These are phyloP conservation scores for Paramormyrops hopkinsi DNA, from an alignment of 2,797 vertebrate species.

Conservation along the genomic window DNA sequence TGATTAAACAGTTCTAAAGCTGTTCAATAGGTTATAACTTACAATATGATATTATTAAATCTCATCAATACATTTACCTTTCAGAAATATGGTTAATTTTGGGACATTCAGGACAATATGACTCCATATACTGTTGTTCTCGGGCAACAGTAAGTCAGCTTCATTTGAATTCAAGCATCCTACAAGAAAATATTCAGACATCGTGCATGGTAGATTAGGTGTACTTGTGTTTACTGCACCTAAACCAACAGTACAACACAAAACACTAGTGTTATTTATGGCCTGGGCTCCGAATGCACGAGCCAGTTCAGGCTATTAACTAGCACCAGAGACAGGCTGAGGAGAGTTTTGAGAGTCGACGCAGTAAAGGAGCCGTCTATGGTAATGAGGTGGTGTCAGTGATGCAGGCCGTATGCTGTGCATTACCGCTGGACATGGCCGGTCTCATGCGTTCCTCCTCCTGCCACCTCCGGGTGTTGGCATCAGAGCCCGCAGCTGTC, in stretches of 20 bases:
- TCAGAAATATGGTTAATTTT: not conserved
- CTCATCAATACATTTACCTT: not conserved
- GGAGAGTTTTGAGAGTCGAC: not conserved
- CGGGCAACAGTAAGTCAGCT: not conserved
- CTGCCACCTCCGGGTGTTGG: slow-evolving; percentile 48
- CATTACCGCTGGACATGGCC: slow-evolving; percentile 81
- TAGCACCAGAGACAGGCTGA: not conserved
- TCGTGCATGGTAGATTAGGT: not conserved
- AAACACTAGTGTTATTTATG: not conserved
- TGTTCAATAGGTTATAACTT: not conserved
- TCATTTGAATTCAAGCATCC: not conserved
- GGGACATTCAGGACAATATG: not conserved
- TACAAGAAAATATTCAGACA: not conserved
- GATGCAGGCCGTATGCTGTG: not conserved
- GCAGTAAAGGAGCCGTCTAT: not conserved
- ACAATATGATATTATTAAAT: not conserved
- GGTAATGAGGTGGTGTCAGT: not conserved
- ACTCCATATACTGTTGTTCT: not conserved
- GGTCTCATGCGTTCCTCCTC: slow-evolving; percentile 49
- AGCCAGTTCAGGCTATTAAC: not conserved
- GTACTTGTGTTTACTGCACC: not conserved
- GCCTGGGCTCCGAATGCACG: not conserved
- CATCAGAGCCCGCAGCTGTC: slow-evolving; percentile 57
- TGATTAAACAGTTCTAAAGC: not conserved
- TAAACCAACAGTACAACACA: not conserved